phyloP scores from a whole-genome alignment of 2,113 vertebrate species.

The Chitala chitala region DNA sequence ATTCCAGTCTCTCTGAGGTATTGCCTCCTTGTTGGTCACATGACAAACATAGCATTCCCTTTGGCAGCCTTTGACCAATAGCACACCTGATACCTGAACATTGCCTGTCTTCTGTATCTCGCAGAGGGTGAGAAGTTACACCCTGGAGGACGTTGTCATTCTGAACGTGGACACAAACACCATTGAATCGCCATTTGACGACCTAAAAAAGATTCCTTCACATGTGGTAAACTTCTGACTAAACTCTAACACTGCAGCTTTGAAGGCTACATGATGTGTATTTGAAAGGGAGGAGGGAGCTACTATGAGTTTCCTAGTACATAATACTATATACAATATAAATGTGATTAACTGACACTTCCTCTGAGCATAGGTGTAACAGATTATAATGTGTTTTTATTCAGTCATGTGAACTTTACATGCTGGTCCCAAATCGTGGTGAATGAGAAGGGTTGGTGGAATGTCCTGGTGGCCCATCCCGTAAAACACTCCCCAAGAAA shows the following conservation, averaged over 20 bases:
- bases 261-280: too few relatives aligned
- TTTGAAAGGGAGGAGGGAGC: too few relatives aligned
- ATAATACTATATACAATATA: too few relatives aligned
- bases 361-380: too few relatives aligned
- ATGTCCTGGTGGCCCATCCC: too few relatives aligned
- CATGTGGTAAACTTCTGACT: slow-evolving; percentile 64
- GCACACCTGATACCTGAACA: background rate
- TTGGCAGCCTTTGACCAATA: background rate
- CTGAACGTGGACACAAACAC: slow-evolving; percentile 82
- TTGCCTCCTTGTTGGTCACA: background rate
- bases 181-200: slow-evolving; percentile 74
- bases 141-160: slow-evolving; percentile 80
- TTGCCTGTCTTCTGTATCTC: background rate
- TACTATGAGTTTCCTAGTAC: too few relatives aligned
- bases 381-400: too few relatives aligned
- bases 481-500: too few relatives aligned
- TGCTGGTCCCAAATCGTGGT: too few relatives aligned
- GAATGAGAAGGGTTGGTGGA: too few relatives aligned
- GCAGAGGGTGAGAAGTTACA: slow-evolving; percentile 67
- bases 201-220: slow-evolving; percentile 72
- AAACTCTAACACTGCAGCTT: background rate
- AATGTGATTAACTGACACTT: too few relatives aligned
- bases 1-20: slow-evolving; percentile 79
- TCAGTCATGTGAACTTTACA: too few relatives aligned
- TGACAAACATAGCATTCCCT: background rate